A percentile compares a stretch with the other conserved stretches of the same genome.
Evolutionary conservation across 2,113 vertebrate genomes (phyloP).

Genomic region (Campylorhamphus procurvoides): DNA sequence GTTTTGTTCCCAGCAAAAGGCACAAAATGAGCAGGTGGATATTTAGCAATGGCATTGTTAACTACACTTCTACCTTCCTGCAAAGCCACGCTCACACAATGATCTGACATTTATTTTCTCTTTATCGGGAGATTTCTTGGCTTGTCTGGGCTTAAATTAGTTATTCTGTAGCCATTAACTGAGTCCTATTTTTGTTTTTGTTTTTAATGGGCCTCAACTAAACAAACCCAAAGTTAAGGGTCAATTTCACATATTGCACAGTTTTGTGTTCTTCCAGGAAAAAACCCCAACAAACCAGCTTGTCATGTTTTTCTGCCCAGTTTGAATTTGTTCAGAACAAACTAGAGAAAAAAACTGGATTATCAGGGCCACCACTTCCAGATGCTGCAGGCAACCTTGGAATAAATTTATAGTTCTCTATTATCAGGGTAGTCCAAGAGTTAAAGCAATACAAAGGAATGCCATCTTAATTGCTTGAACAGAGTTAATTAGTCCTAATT

Average conservation of each 20-base stretch:
- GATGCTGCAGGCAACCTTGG: not conserved
- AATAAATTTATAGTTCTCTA: not conserved
- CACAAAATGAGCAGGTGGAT: not conserved
- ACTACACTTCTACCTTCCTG: not conserved
- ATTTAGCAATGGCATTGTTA: not conserved
- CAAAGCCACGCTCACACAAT: not conserved
- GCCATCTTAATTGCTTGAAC: not conserved
- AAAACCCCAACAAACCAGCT: not conserved
- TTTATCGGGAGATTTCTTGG: not conserved
- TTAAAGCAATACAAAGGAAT: not conserved
- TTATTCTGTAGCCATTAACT: not conserved
- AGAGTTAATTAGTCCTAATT: not conserved
- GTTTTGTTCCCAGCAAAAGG: slow-evolving; percentile 17
- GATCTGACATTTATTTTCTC: not conserved
- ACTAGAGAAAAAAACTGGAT: not conserved
- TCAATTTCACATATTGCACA: not conserved
- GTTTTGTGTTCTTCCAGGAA: not conserved
- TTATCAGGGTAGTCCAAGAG: not conserved
- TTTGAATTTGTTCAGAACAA: not conserved
- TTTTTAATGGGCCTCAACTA: not conserved
- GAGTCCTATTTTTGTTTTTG: no score
- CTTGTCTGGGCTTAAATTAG: not conserved
- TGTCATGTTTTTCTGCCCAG: not conserved
- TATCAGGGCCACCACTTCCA: not conserved
- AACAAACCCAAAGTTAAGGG: not conserved